Evolutionary conservation across 2,797 vertebrate genomes (phyloP).

Genomic region (Lemur catta): DNA sequence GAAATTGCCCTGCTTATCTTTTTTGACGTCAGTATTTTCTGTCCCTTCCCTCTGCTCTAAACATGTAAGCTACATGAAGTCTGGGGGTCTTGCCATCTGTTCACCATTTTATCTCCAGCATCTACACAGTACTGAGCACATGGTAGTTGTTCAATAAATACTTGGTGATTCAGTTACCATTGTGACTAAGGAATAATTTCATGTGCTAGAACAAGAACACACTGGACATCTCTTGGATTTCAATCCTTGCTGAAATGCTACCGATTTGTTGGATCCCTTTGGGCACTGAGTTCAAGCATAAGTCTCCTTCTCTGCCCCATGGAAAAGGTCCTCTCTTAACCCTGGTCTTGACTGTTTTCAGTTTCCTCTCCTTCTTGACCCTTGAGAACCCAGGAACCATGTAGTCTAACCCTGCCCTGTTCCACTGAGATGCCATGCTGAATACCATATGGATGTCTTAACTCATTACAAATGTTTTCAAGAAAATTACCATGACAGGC

Average conservation of each 20-base stretch:
- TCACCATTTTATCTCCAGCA: neutral
- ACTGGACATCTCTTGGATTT: neutral
- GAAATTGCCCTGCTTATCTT: neutral
- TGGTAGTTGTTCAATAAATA: neutral
- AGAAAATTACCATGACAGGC: neutral
- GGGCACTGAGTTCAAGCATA: neutral
- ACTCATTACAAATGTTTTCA: conserved; percentile 24
- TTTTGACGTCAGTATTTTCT: neutral
- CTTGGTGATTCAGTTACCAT: neutral
- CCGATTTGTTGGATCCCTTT: neutral
- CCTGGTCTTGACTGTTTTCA: neutral
- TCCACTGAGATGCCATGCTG: neutral
- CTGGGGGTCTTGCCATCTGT: neutral
- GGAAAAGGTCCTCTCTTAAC: neutral
- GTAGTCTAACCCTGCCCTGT: too few relatives aligned
- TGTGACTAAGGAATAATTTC: neutral
- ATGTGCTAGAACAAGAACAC: neutral
- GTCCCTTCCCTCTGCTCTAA: neutral
- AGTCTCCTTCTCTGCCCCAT: neutral
- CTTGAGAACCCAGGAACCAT: neutral
- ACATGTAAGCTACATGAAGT: neutral
- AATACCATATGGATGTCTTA: neutral
- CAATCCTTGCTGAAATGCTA: neutral
- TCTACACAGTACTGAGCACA: neutral
- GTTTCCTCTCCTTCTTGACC: neutral